A percentile compares a stretch with the other conserved stretches of the same genome.
Evolutionary conservation across 1,140 invertebrate genomes (phyloP).

Genomic region (Ericerus pela): DNA sequence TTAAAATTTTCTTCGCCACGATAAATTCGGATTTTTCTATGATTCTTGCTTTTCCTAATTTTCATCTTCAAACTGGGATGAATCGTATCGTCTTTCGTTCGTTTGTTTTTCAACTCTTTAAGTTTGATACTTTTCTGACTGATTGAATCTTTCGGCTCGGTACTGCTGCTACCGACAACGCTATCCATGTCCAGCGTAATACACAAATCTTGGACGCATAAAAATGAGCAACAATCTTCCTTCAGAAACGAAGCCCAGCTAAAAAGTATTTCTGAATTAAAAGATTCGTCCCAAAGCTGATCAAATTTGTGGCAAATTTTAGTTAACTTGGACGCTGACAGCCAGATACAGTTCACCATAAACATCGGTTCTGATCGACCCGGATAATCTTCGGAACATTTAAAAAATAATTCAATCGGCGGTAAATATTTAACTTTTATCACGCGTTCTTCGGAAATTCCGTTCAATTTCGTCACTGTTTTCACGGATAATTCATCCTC

Average conservation of each 20-base stretch:
- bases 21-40: background rate
- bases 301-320: constrained; percentile 13
- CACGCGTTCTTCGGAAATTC: background rate
- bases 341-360: background rate
- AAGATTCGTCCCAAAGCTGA: constrained; percentile 18
- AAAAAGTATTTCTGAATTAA: constrained; percentile 18
- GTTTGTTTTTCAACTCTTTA: no score
- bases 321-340: background rate
- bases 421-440: background rate
- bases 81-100: no score
- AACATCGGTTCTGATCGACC: background rate
- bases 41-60: background rate
- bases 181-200: constrained; percentile 1
- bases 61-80: no score
- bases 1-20: background rate
- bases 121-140: no score
- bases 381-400: background rate
- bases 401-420: background rate
- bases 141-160: no score
- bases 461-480: background rate
- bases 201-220: background rate
- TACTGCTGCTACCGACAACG: no score
- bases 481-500: background rate
- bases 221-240: constrained; percentile 10
- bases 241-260: constrained; percentile 21